Percentiles rank a stretch among this genome's conserved stretches.
Evolutionary conservation across 1,140 invertebrate genomes (phyloP).

Genomic region (Drosophila aff.): DNA sequence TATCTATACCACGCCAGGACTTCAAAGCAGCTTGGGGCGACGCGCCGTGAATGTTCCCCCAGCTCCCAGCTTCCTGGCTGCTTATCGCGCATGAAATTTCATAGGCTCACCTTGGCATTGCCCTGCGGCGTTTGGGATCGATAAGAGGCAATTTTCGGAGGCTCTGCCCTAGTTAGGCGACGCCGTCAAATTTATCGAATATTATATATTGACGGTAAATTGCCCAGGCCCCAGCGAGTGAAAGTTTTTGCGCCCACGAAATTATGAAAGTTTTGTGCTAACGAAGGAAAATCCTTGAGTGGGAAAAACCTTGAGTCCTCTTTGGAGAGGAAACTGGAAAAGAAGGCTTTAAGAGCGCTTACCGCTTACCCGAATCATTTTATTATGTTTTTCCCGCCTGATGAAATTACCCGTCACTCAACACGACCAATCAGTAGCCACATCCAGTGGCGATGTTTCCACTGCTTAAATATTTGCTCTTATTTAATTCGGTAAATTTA

Average conservation of each 20-base stretch:
- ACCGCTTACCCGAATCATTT: background rate
- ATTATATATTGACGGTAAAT: conserved; percentile 40
- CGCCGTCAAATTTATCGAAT: conserved; percentile 59
- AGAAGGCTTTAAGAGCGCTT: conserved; percentile 8
- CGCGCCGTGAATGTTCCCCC: conserved; percentile 57
- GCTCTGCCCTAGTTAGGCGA: conserved; percentile 31
- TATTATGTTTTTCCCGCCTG: conserved; percentile 14
- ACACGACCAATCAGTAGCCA: conserved; percentile 3
- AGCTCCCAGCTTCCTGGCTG: conserved; percentile 16
- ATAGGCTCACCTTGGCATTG: conserved; percentile 37
- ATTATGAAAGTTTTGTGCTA: conserved; percentile 42
- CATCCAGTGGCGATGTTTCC: conserved; percentile 17
- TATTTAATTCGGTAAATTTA: conserved; percentile 20
- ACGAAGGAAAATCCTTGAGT: conserved; percentile 13
- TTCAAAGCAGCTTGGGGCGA: conserved; percentile 68
- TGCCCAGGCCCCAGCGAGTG: conserved; percentile 15
- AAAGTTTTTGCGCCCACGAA: conserved; percentile 47
- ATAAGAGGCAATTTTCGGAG: conserved; percentile 48
- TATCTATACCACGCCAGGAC: conserved; percentile 61
- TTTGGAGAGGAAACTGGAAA: background rate
- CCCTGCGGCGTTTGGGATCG: conserved; percentile 47
- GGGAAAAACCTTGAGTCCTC: conserved; percentile 11
- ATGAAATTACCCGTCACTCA: conserved; percentile 45
- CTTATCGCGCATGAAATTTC: conserved; percentile 62
- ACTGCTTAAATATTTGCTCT: conserved; percentile 33